Conservation (phyloP, 2,113 vertebrate species). For the Baryphthengus martii region DNA sequence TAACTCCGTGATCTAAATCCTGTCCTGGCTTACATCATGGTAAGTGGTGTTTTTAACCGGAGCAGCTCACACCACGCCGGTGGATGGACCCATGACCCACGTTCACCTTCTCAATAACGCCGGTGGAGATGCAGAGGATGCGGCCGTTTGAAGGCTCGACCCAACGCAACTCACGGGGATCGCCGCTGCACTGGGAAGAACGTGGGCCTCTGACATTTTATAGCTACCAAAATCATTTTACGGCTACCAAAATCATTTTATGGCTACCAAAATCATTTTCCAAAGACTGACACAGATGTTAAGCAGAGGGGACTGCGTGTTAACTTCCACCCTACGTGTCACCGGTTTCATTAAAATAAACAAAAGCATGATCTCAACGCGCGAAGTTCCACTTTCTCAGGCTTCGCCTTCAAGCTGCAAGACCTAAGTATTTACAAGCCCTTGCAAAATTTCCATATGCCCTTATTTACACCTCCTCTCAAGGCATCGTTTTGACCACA, state of each 20-base stretch:
- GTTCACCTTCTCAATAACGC: background rate
- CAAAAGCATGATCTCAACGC: conserved; percentile 30
- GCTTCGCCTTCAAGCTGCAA: conserved; percentile 28
- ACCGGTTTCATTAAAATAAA: background rate
- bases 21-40: background rate
- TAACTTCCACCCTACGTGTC: background rate
- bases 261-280: background rate
- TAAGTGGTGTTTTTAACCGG: background rate
- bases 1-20: background rate
- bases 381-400: conserved; percentile 10
- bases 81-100: background rate
- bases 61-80: background rate
- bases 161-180: background rate
- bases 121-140: background rate
- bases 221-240: background rate
- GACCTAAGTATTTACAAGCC: conserved; percentile 57
- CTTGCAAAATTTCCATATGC: conserved; percentile 69
- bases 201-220: background rate
- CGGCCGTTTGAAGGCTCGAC: background rate
- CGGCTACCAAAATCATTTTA: background rate
- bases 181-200: background rate
- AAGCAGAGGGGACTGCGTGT: background rate
- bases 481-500: conserved; percentile 75
- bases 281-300: background rate
- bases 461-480: conserved; percentile 74